Evolutionary conservation across 2,113 vertebrate species (phyloP).

Genomic region (Gracilinanus agilis): DNA sequence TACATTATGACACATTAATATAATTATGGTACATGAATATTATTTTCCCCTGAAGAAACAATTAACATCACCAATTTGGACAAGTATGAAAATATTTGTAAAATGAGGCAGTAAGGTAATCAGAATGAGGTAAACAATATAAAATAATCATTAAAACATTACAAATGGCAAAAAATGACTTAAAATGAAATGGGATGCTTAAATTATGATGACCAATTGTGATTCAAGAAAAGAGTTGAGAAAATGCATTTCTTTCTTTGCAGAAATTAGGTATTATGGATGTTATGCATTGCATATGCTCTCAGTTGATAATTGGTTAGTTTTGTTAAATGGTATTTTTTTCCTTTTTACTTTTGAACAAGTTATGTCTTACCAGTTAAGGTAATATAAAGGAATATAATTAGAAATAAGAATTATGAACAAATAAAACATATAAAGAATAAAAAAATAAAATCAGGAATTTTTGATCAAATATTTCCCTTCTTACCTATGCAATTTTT

Average conservation of each 20-base stretch:
- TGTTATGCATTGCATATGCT: not conserved
- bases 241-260: not conserved
- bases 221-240: not conserved
- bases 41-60: not conserved
- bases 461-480: not conserved
- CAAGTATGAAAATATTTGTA: not conserved
- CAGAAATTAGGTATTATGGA: not conserved
- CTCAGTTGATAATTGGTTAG: not conserved
- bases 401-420: not conserved
- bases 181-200: not conserved
- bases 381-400: not conserved
- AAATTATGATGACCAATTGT: not conserved
- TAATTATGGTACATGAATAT: not conserved
- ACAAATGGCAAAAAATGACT: not conserved
- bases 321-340: not conserved
- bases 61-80: no score
- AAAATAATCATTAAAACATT: not conserved
- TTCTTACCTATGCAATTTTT: not conserved
- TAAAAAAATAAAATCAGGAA: not conserved
- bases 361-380: not conserved
- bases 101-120: not conserved
- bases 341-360: not conserved
- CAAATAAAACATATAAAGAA: not conserved
- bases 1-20: no score
- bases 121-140: not conserved